Conservation (phyloP, 2,113 vertebrate species). For the Thinocorus orbignyianus region DNA sequence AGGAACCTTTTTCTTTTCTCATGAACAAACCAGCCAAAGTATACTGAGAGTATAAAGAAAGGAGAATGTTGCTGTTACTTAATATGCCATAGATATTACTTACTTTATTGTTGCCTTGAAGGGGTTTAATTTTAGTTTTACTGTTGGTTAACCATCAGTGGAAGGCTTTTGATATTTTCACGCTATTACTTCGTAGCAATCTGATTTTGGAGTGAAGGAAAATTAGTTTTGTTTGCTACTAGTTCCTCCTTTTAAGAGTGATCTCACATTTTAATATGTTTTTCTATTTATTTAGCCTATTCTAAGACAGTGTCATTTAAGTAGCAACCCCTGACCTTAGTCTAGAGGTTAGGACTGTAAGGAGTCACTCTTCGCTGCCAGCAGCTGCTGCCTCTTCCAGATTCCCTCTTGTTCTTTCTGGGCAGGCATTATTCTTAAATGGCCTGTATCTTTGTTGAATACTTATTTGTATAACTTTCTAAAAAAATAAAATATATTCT, state of each 20-base stretch:
- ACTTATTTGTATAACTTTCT: neutral
- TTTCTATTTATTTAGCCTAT: neutral
- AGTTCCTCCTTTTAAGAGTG: neutral
- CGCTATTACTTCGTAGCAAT: neutral
- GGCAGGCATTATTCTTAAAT: neutral
- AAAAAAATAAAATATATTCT: neutral
- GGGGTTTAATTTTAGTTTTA: neutral
- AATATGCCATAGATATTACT: neutral
- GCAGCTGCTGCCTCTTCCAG: neutral
- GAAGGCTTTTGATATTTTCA: neutral
- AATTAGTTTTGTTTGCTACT: neutral
- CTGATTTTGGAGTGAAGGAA: neutral
- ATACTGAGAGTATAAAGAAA: neutral
- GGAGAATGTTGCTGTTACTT: neutral
- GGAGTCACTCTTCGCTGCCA: neutral
- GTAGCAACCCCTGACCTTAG: neutral
- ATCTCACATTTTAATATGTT: neutral
- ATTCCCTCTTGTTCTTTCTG: neutral
- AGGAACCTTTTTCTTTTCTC: neutral
- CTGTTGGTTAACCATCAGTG: fast-evolving
- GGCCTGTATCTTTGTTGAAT: neutral
- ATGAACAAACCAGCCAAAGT: neutral
- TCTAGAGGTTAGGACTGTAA: neutral
- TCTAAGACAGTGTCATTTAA: neutral
- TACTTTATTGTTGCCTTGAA: neutral